phyloP scores from a whole-genome alignment of 1,140 invertebrate genomes.

The Oppia nitens region DNA sequence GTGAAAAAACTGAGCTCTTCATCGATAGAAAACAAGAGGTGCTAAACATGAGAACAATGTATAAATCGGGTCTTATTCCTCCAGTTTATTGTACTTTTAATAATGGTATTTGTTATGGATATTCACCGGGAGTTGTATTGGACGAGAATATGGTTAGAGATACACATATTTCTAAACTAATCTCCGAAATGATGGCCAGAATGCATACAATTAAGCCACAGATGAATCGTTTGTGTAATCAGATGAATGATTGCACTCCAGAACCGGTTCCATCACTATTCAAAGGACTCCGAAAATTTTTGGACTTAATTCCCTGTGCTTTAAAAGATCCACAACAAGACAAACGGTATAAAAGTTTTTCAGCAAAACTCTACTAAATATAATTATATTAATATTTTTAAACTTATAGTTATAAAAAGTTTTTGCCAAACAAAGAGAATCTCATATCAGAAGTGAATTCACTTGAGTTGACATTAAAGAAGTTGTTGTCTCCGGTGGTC shows the following conservation, averaged over 20 bases:
- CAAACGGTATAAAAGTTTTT: neutral
- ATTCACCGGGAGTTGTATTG: slow-evolving; percentile 61
- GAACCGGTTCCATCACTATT: slow-evolving; percentile 43
- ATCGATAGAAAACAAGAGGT: slow-evolving; percentile 73
- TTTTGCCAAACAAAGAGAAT: slow-evolving; percentile 44
- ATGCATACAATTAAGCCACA: slow-evolving; percentile 39
- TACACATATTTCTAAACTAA: slow-evolving; percentile 37
- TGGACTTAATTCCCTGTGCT: slow-evolving; percentile 40
- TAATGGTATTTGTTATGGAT: slow-evolving; percentile 89
- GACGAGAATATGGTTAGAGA: slow-evolving; percentile 48
- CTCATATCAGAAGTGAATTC: slow-evolving; percentile 48
- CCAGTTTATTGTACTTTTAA: slow-evolving; percentile 73
- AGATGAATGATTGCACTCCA: slow-evolving; percentile 21
- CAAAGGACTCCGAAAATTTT: slow-evolving; percentile 52
- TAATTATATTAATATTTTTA: slow-evolving; percentile 12
- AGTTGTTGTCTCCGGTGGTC: slow-evolving; percentile 58
- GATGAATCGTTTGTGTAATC: neutral
- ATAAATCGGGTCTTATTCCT: slow-evolving; percentile 57
- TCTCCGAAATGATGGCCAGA: slow-evolving; percentile 58
- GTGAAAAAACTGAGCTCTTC: slow-evolving; percentile 76
- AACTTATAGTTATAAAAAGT: slow-evolving; percentile 14
- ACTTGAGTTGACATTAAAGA: slow-evolving; percentile 45
- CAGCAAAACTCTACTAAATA: slow-evolving; percentile 6
- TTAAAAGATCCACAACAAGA: neutral
- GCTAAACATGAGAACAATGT: slow-evolving; percentile 47